A percentile compares a stretch with the other conserved stretches of the same genome.
Conservation (phyloP, 1,140 invertebrate species). For the Drosophila tristis region DNA sequence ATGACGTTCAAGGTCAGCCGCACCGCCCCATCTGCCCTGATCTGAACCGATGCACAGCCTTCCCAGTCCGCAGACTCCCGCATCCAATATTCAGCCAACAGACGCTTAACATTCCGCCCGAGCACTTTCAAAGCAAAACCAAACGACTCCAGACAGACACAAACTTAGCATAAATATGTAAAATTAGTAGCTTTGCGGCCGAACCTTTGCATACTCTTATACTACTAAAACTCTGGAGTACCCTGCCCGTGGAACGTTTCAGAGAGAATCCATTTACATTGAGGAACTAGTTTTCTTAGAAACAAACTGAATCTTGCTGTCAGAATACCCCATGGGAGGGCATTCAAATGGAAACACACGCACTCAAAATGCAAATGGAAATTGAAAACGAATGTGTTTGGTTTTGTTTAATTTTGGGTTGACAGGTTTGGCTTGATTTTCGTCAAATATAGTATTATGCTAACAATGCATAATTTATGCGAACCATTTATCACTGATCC, state of each 20-base stretch:
- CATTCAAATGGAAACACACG: constrained; percentile 16
- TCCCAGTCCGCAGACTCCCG: background rate
- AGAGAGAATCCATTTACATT: no score
- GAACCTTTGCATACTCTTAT: no score
- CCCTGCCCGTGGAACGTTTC: no score
- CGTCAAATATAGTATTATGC: constrained; percentile 27
- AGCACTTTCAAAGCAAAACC: constrained; percentile 40
- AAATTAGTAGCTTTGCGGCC: no score
- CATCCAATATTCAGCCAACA: constrained; percentile 44
- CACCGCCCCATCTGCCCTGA: constrained; percentile 1
- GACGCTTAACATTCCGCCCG: constrained; percentile 36
- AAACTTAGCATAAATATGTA: constrained; percentile 35
- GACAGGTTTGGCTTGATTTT: constrained; percentile 59
- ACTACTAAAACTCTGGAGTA: no score
- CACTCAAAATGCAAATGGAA: constrained; percentile 69
- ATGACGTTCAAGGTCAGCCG: constrained; percentile 67
- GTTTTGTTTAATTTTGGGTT: constrained; percentile 61
- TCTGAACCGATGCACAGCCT: no score
- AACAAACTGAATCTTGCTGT: no score
- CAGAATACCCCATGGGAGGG: no score
- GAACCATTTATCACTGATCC: constrained; percentile 37
- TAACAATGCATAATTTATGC: constrained; percentile 70
- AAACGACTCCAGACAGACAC: constrained; percentile 24
- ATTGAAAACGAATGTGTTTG: constrained; percentile 68
- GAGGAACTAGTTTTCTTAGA: no score